Evolutionary conservation across 2,888 invertebrate genomes (phyloP), one percentile per base, ranked within the genome.

Genomic region (Leptinotarsa juncta): DNA sequence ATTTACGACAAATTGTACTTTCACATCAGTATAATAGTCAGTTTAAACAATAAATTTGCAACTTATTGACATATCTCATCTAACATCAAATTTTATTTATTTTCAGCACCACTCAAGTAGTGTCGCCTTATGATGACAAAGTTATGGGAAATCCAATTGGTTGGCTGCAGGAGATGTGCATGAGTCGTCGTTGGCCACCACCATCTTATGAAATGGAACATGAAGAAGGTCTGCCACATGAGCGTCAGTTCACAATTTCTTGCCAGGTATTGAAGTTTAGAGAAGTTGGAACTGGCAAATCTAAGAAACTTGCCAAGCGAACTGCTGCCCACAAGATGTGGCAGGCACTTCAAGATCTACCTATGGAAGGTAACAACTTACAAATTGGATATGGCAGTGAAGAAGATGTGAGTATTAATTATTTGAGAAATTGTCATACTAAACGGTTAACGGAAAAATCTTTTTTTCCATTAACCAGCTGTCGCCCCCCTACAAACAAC

Each of bases 251-350:
- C 86, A 96, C 97, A 0, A 97, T 98, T 84, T 93, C 95, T 4
- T 98, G 98, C 86, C 94, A 94, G 71, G 94, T 98, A 82, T 90
- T 96, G 81, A 96, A 95, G 83, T 94, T 94, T 82, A 92, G 93
- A 42, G 97, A 97, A 88, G 90, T 94, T 53, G 96, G 96, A 68
- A 94, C 93, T 55, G 98, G 97, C 18, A 97, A 97, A 85, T 97
- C 97, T 70, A 99, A 99, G 90, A 98, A 98, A 88, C 90, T 97
- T 69, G 98, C 98, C 3, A 99, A 99, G 88, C 91, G 98, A n/a
- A 93, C 96, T 86, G 98, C 98, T 0, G 98, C 98, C 3, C 94
- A 96, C 86, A 95, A 96, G 87, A 97, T 98, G 97, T 95, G 95
- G 94, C 94, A 94, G 81, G 91, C 93, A 55, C 88, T 97, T 76